Evolutionary conservation across 2,888 invertebrate genomes (phyloP).

Genomic region (Pterostichus niger): DNA sequence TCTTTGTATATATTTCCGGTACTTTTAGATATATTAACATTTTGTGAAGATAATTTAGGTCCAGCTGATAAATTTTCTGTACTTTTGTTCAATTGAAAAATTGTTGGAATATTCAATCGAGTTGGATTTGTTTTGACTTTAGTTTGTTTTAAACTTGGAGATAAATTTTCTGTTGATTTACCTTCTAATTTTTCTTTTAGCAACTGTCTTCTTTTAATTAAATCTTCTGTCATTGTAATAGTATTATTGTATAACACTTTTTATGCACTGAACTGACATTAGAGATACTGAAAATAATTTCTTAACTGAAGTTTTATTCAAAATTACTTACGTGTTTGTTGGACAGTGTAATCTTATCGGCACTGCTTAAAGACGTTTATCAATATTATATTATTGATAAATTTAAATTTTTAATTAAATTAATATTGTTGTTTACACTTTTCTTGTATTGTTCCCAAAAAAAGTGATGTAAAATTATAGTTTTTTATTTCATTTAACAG

Average conservation of each 20-base stretch:
- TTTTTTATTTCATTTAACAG: too few species aligned
- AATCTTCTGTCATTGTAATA: constrained; percentile 11
- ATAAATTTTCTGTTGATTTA: not conserved
- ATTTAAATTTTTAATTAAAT: constrained; percentile 13
- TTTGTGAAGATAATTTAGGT: not conserved
- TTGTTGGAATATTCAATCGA: constrained; percentile 5
- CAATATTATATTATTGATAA: constrained; percentile 15
- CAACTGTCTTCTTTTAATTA: constrained; percentile 12
- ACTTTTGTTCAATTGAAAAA: constrained; percentile 15
- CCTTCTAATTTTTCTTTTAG: constrained; percentile 23
- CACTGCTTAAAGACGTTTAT: not conserved
- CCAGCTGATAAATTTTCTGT: not conserved
- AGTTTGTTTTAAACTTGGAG: not conserved
- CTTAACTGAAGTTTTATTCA: too few species aligned
- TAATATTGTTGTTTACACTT: not conserved
- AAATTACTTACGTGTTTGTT: too few species aligned
- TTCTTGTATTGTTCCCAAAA: not conserved
- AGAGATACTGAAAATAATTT: too few species aligned
- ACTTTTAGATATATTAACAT: not conserved
- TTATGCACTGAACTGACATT: too few species aligned
- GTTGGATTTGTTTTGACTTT: not conserved
- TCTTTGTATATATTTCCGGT: constrained; percentile 35
- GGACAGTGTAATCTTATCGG: too few species aligned
- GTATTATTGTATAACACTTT: too few species aligned
- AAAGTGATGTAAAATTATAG: not conserved